A percentile compares a stretch with the other conserved stretches of the same genome.
Evolutionary conservation across 2,797 vertebrate species (phyloP).

Genomic region (Anguilla megastoma): DNA sequence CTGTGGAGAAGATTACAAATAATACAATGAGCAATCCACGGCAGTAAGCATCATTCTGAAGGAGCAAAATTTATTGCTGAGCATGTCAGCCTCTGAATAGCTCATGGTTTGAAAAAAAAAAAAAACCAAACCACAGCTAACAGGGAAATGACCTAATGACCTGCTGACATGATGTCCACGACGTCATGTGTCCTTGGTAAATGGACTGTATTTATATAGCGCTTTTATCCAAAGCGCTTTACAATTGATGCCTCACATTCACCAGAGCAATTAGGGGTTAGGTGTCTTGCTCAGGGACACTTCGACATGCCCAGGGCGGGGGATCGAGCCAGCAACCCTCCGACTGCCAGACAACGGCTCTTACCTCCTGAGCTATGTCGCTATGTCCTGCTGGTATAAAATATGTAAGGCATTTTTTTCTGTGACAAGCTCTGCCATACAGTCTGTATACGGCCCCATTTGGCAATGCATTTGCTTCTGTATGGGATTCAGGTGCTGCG

Average conservation of each 20-base stretch:
- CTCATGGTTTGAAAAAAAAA: neutral
- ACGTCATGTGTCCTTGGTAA: too few relatives aligned
- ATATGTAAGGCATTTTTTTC: neutral
- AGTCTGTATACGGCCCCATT: neutral
- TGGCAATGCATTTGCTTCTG: constrained; percentile 1
- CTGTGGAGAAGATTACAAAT: neutral
- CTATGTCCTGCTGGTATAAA: neutral
- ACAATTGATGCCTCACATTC: too few relatives aligned
- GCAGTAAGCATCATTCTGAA: neutral
- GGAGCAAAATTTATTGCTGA: neutral
- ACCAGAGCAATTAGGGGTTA: too few relatives aligned
- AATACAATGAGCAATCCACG: neutral
- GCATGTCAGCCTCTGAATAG: neutral
- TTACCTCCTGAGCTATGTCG: neutral
- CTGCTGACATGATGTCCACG: too few relatives aligned
- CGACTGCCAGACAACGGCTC: too few relatives aligned
- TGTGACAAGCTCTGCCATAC: neutral
- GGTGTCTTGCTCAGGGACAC: too few relatives aligned
- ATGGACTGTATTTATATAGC: too few relatives aligned
- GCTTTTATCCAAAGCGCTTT: too few relatives aligned
- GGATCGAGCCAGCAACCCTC: too few relatives aligned
- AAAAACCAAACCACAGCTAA: neutral
- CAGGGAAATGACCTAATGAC: neutral
- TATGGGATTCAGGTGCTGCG: neutral
- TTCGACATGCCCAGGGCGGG: too few relatives aligned